These are phyloP conservation scores for Drosophila bunnanda DNA, from an alignment of 2,888 invertebrate species.

Conservation along the genomic window DNA sequence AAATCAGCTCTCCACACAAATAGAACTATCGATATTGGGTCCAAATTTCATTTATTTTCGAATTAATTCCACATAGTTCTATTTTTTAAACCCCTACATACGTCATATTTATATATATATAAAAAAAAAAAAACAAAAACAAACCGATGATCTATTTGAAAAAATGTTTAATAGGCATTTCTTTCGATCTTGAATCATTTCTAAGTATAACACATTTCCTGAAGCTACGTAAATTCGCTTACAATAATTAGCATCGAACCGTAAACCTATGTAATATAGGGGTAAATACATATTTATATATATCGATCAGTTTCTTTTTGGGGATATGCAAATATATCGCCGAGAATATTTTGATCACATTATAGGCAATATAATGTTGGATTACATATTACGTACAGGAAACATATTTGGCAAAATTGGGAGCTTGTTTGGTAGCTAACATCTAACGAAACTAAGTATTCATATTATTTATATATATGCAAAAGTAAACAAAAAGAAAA, in stretches of 20 bases:
- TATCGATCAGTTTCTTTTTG: constrained; percentile 29
- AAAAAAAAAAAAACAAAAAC: neutral
- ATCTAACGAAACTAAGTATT: constrained; percentile 32
- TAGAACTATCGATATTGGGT: neutral
- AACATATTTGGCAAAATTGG: constrained; percentile 78
- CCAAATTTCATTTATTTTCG: neutral
- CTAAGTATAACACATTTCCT: constrained; percentile 50
- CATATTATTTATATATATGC: constrained; percentile 4
- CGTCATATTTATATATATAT: neutral
- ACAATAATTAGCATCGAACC: constrained; percentile 37
- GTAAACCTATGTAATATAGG: constrained; percentile 33
- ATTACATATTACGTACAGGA: constrained; percentile 46
- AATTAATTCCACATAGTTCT: neutral
- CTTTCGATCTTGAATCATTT: constrained; percentile 32
- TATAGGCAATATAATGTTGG: constrained; percentile 38
- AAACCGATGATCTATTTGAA: constrained; percentile 22
- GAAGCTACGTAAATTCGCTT: constrained; percentile 44
- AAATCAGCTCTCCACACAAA: neutral
- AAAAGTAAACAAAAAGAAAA: constrained; percentile 3
- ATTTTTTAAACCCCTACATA: neutral
- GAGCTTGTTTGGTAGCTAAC: constrained; percentile 50
- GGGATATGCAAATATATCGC: constrained; percentile 33
- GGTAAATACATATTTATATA: constrained; percentile 14
- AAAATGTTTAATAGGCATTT: constrained; percentile 44
- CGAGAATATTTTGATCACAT: constrained; percentile 31